These are phyloP conservation scores for Cephonodes hylas DNA, from an alignment of 2,888 invertebrate genomes.

Conservation along the genomic window DNA sequence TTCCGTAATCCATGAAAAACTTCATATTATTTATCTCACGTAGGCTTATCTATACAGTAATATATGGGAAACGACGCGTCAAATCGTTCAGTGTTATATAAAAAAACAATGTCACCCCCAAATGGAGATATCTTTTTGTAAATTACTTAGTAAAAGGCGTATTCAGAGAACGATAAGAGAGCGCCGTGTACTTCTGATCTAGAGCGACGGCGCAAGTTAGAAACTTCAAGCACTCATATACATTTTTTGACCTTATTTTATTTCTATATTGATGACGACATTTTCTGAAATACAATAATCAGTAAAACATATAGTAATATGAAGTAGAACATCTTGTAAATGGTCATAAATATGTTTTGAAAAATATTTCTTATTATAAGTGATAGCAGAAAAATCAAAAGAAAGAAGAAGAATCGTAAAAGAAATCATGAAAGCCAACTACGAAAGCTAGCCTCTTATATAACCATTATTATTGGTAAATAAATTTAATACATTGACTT, in stretches of 20 bases:
- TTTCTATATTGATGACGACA: too few relatives aligned
- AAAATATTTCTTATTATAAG: neutral
- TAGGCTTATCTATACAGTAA: neutral
- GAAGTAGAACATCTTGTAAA: too few relatives aligned
- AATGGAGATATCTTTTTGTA: conserved; percentile 61
- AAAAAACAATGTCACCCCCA: conserved; percentile 63
- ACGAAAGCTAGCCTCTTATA: too few relatives aligned
- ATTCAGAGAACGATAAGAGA: conserved; percentile 73
- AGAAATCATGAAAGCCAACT: too few relatives aligned
- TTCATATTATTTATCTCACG: neutral
- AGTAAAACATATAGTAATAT: too few relatives aligned
- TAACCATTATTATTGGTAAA: too few relatives aligned
- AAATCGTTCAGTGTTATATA: conserved; percentile 62
- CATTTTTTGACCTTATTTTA: neutral
- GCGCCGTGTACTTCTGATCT: conserved; percentile 53
- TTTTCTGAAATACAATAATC: too few relatives aligned
- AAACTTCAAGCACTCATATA: neutral
- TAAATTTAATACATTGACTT: too few relatives aligned
- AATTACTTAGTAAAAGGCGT: conserved; percentile 74
- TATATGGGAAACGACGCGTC: neutral
- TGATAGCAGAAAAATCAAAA: neutral
- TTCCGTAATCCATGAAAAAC: neutral
- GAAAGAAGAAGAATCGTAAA: too few relatives aligned
- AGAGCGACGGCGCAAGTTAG: conserved; percentile 39
- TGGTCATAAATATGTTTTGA: too few relatives aligned